Base-by-base conservation (phyloP, 2,797 vertebrate species). In the Xenentodon cancila region DNA sequence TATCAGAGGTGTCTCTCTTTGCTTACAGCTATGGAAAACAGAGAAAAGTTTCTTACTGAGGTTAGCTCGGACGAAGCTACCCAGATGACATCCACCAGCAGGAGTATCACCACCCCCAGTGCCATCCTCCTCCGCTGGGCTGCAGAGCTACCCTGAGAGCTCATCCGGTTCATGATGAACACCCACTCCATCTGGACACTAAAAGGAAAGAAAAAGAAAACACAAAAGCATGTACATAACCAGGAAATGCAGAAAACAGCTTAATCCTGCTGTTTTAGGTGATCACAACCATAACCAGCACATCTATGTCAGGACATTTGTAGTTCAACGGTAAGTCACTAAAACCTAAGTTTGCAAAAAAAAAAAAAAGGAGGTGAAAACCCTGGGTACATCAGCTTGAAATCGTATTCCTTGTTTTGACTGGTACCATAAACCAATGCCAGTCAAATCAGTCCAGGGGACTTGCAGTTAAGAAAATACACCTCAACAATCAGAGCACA, bases 1-100 rank as follows among this genome's bases (percentile, higher is more conserved):
- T 19, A 18, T 46, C 4, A 19, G 18, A 46, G 45, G 45, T 9
- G 9, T 12, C 11, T 19, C 19, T 47, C 19, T 13, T 8, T 21
- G 45, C 4, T 19, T 0, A 13, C 11, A 45, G 15, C 9, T 13
- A 3, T n/a, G 27, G 7, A 21, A 65, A 7, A 17, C 18, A 21
- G 45, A 59, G 7, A 20, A 19, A 34, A 44, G 9, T 4, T 46
- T 16, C 96, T 90, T 93, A 99, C 97, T 22, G 96, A 94, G 56
- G 96, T 97, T 48, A 99, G 94, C 72, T 99, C 97, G 1, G 97
- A 99, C 12, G 97, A 99, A 15, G 95, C 97, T 1, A 99, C 97
- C 97, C 97, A 99, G 82, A 98, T 97, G 63, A 98, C 91, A 6
- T 99, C 97, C 68, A 99, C 97, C 20, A 98, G 93, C 64, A 99